phyloP scores from a whole-genome alignment of 2,113 vertebrate species.

The Vulpes lagopus region DNA sequence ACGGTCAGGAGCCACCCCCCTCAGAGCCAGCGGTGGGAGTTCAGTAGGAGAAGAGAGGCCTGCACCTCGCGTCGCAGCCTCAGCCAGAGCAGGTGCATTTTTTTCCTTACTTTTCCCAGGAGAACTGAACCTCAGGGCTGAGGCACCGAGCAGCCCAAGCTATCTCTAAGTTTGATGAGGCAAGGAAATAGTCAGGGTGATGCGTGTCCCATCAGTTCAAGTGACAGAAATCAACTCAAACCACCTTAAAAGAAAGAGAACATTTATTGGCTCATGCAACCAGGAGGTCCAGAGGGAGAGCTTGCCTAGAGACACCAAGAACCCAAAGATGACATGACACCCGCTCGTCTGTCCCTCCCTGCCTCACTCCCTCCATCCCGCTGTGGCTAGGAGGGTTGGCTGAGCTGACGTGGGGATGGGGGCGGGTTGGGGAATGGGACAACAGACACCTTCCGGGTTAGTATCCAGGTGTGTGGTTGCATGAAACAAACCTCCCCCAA shows the following conservation, averaged over 20 bases:
- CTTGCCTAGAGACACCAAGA: background rate
- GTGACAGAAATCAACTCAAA: background rate
- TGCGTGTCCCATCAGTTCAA: background rate
- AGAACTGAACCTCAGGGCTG: background rate
- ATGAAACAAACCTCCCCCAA: background rate
- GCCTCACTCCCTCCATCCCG: background rate
- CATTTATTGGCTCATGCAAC: background rate
- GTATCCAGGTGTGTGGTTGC: no score
- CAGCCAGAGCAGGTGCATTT: fast-evolving
- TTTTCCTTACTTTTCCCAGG: fast-evolving
- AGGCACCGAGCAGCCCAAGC: fast-evolving
- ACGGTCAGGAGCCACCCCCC: fast-evolving
- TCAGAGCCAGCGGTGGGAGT: fast-evolving
- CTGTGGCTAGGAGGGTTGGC: fast-evolving
- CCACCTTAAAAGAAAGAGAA: background rate
- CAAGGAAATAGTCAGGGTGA: background rate
- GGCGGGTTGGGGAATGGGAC: background rate
- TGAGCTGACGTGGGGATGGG: fast-evolving
- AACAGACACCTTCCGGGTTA: background rate
- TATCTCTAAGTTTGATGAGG: background rate
- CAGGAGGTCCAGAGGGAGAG: background rate
- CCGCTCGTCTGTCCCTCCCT: background rate
- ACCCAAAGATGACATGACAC: background rate
- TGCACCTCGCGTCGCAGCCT: background rate
- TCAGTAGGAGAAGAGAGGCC: background rate